phyloP scores from a whole-genome alignment of 2,888 invertebrate species.

The Aleiodes alternator region DNA sequence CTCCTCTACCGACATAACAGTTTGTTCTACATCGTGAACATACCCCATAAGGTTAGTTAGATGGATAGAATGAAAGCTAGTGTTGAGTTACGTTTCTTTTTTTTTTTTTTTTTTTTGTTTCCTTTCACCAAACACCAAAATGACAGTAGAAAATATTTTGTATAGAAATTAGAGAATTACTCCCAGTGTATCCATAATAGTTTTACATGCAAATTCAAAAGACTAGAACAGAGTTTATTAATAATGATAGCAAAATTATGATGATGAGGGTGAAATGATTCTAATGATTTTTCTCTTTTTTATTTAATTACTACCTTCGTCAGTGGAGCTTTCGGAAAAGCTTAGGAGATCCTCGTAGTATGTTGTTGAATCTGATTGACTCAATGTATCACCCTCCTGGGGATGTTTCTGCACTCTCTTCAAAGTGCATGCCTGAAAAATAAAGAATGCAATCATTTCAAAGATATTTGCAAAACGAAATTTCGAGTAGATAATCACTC shows the following conservation, averaged over 20 bases:
- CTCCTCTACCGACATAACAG: constrained; percentile 78
- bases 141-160: constrained; percentile 13
- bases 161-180: background rate
- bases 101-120: constrained; percentile 45
- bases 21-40: constrained; percentile 69
- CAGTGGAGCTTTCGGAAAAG: constrained; percentile 92
- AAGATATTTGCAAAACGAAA: constrained; percentile 8
- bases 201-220: constrained; percentile 4
- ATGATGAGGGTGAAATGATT: constrained; percentile 51
- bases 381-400: constrained; percentile 89
- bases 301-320: constrained; percentile 81
- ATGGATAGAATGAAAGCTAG: constrained; percentile 60
- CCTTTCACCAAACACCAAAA: constrained; percentile 40
- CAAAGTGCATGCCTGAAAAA: constrained; percentile 83
- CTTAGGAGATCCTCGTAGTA: constrained; percentile 96
- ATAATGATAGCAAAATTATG: constrained; percentile 43
- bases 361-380: constrained; percentile 94
- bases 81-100: constrained; percentile 48
- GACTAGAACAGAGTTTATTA: constrained; percentile 45
- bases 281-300: constrained; percentile 20
- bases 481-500: too few relatives aligned
- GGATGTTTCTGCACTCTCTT: constrained; percentile 89
- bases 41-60: constrained; percentile 66
- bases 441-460: constrained; percentile 7
- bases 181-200: background rate